phyloP scores from a whole-genome alignment of 2,888 invertebrate genomes.

The Salticus scenicus region DNA sequence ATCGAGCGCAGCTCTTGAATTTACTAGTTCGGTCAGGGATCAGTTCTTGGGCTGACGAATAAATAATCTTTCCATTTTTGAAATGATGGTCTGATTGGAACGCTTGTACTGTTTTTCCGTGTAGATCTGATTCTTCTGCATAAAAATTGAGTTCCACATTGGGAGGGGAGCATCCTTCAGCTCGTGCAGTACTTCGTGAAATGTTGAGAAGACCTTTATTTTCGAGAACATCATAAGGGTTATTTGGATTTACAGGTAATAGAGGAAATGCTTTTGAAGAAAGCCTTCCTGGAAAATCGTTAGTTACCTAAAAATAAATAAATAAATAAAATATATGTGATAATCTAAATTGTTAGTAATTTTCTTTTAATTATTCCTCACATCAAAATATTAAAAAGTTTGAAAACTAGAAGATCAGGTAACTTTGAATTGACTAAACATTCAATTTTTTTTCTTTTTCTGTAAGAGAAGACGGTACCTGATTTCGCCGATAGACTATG shows the following conservation, averaged over 20 bases:
- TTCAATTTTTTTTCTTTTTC: too few species aligned
- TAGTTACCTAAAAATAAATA: constrained; percentile 1
- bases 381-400: too few species aligned
- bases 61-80: constrained; percentile 34
- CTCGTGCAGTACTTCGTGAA: neutral
- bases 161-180: neutral
- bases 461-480: too few species aligned
- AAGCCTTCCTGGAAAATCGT: neutral
- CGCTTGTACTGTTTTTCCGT: constrained; percentile 26
- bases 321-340: too few species aligned
- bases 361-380: too few species aligned
- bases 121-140: constrained; percentile 15
- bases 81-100: constrained; percentile 30
- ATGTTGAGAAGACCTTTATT: constrained; percentile 18
- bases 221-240: constrained; percentile 11
- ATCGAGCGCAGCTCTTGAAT: too few species aligned
- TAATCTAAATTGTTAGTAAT: too few species aligned
- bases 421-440: too few species aligned
- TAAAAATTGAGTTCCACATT: constrained; percentile 32
- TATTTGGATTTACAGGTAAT: neutral
- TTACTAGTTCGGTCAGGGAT: neutral
- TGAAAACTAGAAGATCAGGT: too few species aligned
- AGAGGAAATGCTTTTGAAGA: neutral
- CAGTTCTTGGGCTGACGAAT: constrained; percentile 22
- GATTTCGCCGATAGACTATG: too few species aligned